Evolutionary conservation across 2,888 invertebrate species (phyloP).

Genomic region (Aspidapion aeneum): DNA sequence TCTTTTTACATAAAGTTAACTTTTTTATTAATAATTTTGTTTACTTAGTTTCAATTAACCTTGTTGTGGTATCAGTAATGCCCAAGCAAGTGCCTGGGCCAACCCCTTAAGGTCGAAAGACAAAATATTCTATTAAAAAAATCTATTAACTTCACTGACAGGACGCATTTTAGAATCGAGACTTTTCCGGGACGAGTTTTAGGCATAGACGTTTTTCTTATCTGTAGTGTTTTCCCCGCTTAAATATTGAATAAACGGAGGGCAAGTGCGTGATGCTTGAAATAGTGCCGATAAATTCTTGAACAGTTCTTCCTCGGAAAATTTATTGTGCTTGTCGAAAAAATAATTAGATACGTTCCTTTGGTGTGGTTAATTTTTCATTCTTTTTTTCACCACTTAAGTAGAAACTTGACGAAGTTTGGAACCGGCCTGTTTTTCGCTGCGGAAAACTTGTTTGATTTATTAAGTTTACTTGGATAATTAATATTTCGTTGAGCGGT

Average conservation of each 20-base stretch:
- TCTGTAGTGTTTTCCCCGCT: slow-evolving; percentile 11
- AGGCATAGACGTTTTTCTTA: slow-evolving; percentile 17
- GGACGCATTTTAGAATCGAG: not conserved
- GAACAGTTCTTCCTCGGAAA: not conserved
- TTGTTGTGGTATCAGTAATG: too few species aligned
- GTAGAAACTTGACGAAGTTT: not conserved
- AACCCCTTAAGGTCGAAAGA: too few species aligned
- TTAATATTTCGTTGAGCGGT: too few species aligned
- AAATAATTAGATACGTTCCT: not conserved
- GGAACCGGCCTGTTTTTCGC: too few species aligned
- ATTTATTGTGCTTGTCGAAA: not conserved
- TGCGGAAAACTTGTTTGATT: too few species aligned
- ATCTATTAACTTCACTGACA: not conserved
- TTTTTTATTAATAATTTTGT: too few species aligned
- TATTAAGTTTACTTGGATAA: too few species aligned
- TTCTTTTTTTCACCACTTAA: not conserved
- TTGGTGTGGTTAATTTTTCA: not conserved
- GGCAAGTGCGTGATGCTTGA: slow-evolving; percentile 14
- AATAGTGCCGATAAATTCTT: slow-evolving; percentile 19
- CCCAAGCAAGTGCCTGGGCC: too few species aligned
- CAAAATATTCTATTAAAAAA: too few species aligned
- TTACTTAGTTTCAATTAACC: too few species aligned
- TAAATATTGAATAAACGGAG: slow-evolving; percentile 22
- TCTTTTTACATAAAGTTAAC: too few species aligned
- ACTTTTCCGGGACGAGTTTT: not conserved